These are phyloP conservation scores for Phenganax stokvisi DNA, from an alignment of 92 coral and sea anemone species.

Conservation along the genomic window DNA sequence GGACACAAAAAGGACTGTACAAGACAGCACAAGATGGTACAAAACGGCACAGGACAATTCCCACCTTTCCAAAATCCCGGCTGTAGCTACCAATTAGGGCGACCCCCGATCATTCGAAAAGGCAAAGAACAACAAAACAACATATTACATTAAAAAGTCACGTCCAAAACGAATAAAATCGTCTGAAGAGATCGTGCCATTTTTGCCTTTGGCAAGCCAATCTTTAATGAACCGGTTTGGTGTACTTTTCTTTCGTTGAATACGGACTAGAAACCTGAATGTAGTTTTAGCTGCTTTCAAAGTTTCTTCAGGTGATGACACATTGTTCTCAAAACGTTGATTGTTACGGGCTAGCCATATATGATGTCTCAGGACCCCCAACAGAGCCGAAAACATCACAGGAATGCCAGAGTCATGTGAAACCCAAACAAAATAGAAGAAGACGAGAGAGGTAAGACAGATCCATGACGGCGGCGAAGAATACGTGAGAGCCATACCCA, in stretches of 20 bases:
- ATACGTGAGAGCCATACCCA: too few relatives aligned
- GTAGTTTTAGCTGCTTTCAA: not conserved
- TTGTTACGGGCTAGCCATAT: not conserved
- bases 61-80: too few relatives aligned
- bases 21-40: not conserved
- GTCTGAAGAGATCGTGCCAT: too few relatives aligned
- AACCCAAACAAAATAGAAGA: not conserved
- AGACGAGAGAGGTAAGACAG: not conserved
- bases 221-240: too few relatives aligned
- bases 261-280: not conserved
- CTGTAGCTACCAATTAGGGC: too few relatives aligned
- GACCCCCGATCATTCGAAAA: too few relatives aligned
- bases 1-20: not conserved
- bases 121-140: too few relatives aligned
- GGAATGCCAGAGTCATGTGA: not conserved
- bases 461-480: not conserved
- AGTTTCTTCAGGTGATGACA: not conserved
- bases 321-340: not conserved
- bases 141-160: too few relatives aligned
- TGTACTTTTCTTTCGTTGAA: not conserved
- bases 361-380: not conserved
- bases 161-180: too few relatives aligned
- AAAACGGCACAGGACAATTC: not conserved
- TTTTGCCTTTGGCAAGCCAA: too few relatives aligned
- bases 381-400: not conserved